phyloP scores from a whole-genome alignment of 1,140 invertebrate species.

The Euura lappo region DNA sequence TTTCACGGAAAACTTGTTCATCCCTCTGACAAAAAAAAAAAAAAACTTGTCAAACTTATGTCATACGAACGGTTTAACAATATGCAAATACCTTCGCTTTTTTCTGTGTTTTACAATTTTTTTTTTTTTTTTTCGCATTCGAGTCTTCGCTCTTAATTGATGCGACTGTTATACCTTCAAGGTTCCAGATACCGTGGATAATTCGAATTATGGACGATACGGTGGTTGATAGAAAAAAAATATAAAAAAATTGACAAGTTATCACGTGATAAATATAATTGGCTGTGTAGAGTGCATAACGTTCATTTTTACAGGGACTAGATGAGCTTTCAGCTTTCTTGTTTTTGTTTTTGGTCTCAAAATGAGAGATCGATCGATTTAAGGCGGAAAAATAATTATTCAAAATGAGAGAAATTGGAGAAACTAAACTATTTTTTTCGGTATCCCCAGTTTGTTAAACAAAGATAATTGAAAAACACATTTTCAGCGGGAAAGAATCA shows the following conservation, averaged over 20 bases:
- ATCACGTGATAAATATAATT: slow-evolving; percentile 7
- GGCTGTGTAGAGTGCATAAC: neutral
- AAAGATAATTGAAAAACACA: too few species aligned
- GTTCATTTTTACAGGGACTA: neutral
- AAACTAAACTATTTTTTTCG: too few species aligned
- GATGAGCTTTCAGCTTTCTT: too few species aligned
- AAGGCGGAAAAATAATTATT: too few species aligned
- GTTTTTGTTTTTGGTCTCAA: too few species aligned
- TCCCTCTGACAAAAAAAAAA: neutral
- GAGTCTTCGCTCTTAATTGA: neutral
- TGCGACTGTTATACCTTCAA: neutral
- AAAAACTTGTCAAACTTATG: slow-evolving; percentile 1
- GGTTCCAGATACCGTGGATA: neutral
- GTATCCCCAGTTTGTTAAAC: too few species aligned
- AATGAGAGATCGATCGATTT: too few species aligned
- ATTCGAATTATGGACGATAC: neutral
- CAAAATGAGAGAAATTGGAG: too few species aligned
- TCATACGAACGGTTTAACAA: neutral
- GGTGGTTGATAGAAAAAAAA: neutral
- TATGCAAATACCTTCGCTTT: neutral
- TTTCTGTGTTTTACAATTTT: neutral
- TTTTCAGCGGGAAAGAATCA: too few species aligned
- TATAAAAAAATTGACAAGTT: neutral
- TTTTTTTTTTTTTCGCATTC: neutral
- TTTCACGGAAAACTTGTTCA: neutral